These are phyloP conservation scores for Malurus leucopterus DNA, from an alignment of 2,797 vertebrate genomes.

Conservation along the genomic window DNA sequence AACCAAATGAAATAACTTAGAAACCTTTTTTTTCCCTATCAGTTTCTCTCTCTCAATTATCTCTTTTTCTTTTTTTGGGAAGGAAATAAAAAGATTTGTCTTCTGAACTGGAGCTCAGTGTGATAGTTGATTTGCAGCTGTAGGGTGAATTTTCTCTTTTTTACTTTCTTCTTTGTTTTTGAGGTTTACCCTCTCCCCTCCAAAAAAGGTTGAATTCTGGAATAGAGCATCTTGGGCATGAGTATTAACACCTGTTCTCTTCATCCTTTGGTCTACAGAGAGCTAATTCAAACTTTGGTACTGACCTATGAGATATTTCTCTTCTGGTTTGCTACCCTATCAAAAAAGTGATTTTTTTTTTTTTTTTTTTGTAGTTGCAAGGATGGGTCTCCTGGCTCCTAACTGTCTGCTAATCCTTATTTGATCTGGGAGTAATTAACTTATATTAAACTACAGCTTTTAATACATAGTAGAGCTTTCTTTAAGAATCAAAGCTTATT, in stretches of 20 bases:
- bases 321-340: not conserved
- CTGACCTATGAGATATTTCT: not conserved
- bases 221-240: not conserved
- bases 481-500: not conserved
- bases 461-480: not conserved
- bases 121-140: not conserved
- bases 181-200: accelerated
- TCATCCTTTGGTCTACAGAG: not conserved
- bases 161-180: not conserved
- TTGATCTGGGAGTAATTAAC: not conserved
- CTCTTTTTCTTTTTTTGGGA: not conserved
- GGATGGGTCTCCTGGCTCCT: not conserved
- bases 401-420: not conserved
- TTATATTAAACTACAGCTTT: not conserved
- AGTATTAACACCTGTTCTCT: not conserved
- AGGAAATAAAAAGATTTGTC: not conserved
- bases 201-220: not conserved
- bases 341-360: not conserved
- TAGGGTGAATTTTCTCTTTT: not conserved
- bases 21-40: not conserved
- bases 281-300: not conserved
- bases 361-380: not conserved
- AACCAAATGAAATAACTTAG: not conserved
- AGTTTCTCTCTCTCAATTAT: not conserved
- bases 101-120: not conserved